These are phyloP conservation scores for Apodemus sylvaticus DNA, from an alignment of 2,113 vertebrate genomes.

Conservation along the genomic window DNA sequence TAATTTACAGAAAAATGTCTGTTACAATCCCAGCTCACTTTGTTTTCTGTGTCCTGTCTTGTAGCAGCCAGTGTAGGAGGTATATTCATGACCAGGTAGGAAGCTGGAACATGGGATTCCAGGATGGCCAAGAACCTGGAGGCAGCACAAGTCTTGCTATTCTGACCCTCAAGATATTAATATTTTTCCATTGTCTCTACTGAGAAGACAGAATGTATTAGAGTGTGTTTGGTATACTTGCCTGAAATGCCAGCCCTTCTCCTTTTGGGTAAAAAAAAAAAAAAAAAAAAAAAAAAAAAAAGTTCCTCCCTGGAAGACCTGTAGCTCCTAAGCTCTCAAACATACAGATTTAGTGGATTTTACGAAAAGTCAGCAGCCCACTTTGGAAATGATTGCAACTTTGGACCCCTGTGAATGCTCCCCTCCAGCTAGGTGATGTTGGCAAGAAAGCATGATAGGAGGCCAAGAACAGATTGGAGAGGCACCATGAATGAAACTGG, in stretches of 20 bases:
- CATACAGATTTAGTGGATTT: not conserved
- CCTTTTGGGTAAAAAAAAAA: not conserved
- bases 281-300: no score
- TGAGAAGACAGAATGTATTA: not conserved
- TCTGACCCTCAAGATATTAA: not conserved
- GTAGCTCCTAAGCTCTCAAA: not conserved
- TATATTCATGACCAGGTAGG: not conserved
- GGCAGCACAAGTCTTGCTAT: not conserved
- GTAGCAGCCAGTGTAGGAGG: not conserved
- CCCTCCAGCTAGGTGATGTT: not conserved
- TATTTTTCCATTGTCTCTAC: not conserved
- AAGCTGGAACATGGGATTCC: not conserved
- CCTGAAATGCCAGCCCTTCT: not conserved
- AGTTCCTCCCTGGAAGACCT: not conserved
- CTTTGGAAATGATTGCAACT: not conserved
- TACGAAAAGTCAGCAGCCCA: not conserved
- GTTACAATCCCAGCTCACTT: not conserved
- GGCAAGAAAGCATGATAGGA: not conserved
- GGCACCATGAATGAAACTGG: not conserved
- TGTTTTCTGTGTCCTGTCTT: conserved; percentile 1
- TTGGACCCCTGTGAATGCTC: not conserved
- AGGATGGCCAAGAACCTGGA: not conserved
- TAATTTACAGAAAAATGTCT: conserved; percentile 57
- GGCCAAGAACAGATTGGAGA: not conserved
- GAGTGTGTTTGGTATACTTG: not conserved